phyloP scores from a whole-genome alignment of 1,140 invertebrate genomes.

The Vollenhovia emeryi region DNA sequence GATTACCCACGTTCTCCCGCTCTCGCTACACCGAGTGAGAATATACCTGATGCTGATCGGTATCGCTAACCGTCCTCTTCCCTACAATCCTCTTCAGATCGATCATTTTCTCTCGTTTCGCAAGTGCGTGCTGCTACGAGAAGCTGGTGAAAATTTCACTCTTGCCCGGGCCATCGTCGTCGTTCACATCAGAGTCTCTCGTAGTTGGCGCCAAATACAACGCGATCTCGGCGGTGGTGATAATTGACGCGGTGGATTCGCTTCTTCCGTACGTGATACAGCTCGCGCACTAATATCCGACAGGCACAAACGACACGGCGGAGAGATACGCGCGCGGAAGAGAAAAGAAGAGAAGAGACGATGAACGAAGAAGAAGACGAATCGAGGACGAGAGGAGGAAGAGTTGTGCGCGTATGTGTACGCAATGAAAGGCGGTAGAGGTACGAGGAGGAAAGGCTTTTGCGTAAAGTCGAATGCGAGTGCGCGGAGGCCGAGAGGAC shows the following conservation, averaged over 20 bases:
- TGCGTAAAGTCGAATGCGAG: slow-evolving; percentile 66
- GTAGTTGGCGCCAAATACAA: background rate
- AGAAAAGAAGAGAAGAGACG: background rate
- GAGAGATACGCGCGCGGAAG: slow-evolving; percentile 32
- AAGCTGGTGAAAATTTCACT: slow-evolving; percentile 63
- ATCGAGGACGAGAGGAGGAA: slow-evolving; percentile 38
- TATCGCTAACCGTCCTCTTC: slow-evolving; percentile 62
- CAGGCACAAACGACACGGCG: slow-evolving; percentile 44
- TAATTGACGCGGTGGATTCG: slow-evolving; percentile 15
- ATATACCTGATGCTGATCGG: slow-evolving; percentile 61
- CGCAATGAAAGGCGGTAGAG: slow-evolving; percentile 46
- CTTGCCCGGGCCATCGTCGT: slow-evolving; percentile 14
- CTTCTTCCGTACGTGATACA: background rate
- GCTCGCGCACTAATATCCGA: slow-evolving; percentile 33
- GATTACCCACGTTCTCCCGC: slow-evolving; percentile 26
- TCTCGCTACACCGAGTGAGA: slow-evolving; percentile 25
- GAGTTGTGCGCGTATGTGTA: slow-evolving; percentile 29
- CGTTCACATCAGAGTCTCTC: slow-evolving; percentile 50
- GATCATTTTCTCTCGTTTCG: slow-evolving; percentile 46
- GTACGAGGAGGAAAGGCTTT: slow-evolving; percentile 57
- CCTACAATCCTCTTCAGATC: slow-evolving; percentile 20
- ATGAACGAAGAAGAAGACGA: slow-evolving; percentile 10
- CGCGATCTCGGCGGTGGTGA: slow-evolving; percentile 6
- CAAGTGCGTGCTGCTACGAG: slow-evolving; percentile 19
- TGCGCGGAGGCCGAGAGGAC: slow-evolving; percentile 60